Percentiles rank a stretch among this genome's conserved stretches.
phyloP scores from a whole-genome alignment of 2,888 invertebrate species.

The Microchrysa polita region DNA sequence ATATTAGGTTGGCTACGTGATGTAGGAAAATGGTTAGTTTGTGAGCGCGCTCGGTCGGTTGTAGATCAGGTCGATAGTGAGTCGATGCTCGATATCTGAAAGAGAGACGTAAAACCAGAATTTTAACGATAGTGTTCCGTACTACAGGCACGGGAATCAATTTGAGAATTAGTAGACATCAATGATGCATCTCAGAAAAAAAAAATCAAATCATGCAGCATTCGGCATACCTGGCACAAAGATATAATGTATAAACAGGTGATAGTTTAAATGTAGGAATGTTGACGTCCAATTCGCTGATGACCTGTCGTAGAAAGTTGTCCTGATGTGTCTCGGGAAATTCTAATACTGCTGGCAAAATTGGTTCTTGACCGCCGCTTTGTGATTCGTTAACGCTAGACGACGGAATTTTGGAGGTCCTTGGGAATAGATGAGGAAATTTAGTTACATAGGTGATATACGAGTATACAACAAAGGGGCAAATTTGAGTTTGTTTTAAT shows the following conservation, averaged over 20 bases:
- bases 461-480: too few species aligned
- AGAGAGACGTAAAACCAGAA: slow-evolving; percentile 10
- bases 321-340: slow-evolving; percentile 96
- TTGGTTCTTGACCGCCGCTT: slow-evolving; percentile 78
- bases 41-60: slow-evolving; percentile 91
- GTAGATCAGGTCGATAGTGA: slow-evolving; percentile 91
- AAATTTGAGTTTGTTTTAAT: too few species aligned
- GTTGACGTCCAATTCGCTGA: slow-evolving; percentile 88
- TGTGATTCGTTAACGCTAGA: slow-evolving; percentile 60
- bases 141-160: neutral
- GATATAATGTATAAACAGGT: slow-evolving; percentile 95
- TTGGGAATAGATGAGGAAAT: neutral
- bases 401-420: slow-evolving; percentile 43
- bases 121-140: neutral
- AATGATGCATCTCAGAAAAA: slow-evolving; percentile 11
- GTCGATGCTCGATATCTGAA: slow-evolving; percentile 89
- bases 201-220: slow-evolving; percentile 39
- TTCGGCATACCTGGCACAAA: slow-evolving; percentile 78
- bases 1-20: slow-evolving; percentile 88
- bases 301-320: slow-evolving; percentile 86
- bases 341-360: slow-evolving; percentile 93
- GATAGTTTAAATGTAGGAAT: slow-evolving; percentile 93
- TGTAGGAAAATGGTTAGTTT: slow-evolving; percentile 89
- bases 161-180: slow-evolving; percentile 37
- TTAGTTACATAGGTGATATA: too few species aligned